Percentiles rank a stretch among this genome's conserved stretches.
Evolutionary conservation across 2,797 vertebrate species (phyloP).

Genomic region (Micrastur ruficollis): DNA sequence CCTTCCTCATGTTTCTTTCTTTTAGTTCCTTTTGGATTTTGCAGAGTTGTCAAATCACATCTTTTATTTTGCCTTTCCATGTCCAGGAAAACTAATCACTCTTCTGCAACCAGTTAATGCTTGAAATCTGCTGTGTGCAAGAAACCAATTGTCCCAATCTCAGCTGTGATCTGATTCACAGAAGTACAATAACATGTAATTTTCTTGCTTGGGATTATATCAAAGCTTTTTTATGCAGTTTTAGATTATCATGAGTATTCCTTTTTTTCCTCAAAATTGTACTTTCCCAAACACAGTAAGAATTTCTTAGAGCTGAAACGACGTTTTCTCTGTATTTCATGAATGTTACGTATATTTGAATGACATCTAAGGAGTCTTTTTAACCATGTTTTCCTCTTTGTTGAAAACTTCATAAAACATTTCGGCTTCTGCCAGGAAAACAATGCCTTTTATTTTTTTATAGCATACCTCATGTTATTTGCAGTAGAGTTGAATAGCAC

Average conservation of each 20-base stretch:
- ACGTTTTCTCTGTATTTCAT: background rate
- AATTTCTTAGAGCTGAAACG: background rate
- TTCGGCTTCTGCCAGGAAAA: background rate
- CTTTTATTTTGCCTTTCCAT: background rate
- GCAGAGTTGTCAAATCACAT: background rate
- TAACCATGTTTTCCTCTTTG: background rate
- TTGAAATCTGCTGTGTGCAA: background rate
- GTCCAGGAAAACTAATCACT: conserved; percentile 5
- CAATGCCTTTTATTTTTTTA: background rate
- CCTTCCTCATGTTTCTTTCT: background rate
- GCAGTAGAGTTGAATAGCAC: background rate
- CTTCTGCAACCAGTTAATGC: background rate
- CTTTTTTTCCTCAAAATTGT: background rate
- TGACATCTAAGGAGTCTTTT: background rate
- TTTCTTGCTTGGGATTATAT: conserved; percentile 15
- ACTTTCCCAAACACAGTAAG: background rate
- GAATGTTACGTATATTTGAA: background rate
- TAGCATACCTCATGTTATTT: background rate
- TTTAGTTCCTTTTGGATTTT: background rate
- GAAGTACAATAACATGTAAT: conserved; percentile 1
- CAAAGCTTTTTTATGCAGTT: background rate
- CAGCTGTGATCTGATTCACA: conserved; percentile 25
- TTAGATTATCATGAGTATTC: background rate
- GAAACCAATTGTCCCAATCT: conserved; percentile 11
- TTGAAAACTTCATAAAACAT: background rate